Evolutionary conservation across 2,888 invertebrate species (phyloP).

Genomic region (Sinelater perroti): DNA sequence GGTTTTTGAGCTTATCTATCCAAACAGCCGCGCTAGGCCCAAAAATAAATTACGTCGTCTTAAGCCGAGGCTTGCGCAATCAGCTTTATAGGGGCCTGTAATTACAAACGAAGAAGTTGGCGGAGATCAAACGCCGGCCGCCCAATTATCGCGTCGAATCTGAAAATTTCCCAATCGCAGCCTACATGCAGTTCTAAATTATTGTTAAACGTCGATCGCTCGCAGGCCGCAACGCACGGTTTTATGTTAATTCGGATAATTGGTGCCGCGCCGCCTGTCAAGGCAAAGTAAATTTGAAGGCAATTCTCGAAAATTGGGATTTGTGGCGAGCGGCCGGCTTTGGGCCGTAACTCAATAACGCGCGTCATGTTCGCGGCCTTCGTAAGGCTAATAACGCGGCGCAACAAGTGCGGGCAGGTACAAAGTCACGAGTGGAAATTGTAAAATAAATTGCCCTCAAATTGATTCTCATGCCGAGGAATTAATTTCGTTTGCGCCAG

Average conservation of each 20-base stretch:
- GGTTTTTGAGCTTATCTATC: no score
- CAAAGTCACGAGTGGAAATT: conserved; percentile 47
- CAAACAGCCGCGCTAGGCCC: no score
- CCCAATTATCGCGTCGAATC: conserved; percentile 6
- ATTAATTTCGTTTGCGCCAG: conserved; percentile 49
- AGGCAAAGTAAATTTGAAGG: no score
- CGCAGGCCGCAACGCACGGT: neutral
- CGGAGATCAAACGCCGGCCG: conserved; percentile 8
- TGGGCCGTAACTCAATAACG: conserved; percentile 7
- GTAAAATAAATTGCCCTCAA: conserved; percentile 50
- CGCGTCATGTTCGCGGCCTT: conserved; percentile 19
- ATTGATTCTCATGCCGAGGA: conserved; percentile 51
- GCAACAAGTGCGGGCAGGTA: conserved; percentile 29
- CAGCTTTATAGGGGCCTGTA: no score
- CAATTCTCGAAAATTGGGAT: no score
- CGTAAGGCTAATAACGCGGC: conserved; percentile 37
- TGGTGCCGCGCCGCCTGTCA: no score
- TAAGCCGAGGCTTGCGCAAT: no score
- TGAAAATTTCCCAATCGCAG: neutral
- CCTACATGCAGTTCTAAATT: conserved; percentile 14
- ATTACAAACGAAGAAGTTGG: no score
- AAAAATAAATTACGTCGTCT: no score
- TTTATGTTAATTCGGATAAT: conserved; percentile 4
- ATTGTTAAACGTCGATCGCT: conserved; percentile 8
- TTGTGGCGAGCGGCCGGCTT: no score